phyloP scores from a whole-genome alignment of 2,797 vertebrate species.

The Falco berigora region DNA sequence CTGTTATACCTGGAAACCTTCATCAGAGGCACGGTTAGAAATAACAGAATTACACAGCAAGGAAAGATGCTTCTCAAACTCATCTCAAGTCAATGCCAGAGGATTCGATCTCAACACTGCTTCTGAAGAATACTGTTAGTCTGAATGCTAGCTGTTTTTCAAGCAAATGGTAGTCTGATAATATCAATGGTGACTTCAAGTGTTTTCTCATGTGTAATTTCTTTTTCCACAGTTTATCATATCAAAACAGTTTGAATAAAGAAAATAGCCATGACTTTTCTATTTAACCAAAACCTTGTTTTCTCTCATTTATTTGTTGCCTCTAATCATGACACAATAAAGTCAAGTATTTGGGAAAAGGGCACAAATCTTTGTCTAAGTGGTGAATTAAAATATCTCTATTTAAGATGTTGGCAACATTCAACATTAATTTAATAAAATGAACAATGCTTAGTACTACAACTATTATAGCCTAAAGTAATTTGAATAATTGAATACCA shows the following conservation, averaged over 20 bases:
- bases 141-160: neutral
- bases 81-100: neutral
- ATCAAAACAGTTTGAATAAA: conserved; percentile 31
- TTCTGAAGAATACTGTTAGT: neutral
- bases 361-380: neutral
- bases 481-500: conserved; percentile 7
- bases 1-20: neutral
- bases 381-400: neutral
- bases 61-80: neutral
- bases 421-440: neutral
- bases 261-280: conserved; percentile 42
- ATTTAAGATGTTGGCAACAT: neutral
- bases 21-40: neutral
- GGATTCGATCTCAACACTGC: neutral
- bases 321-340: conserved; percentile 41
- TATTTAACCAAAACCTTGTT: conserved; percentile 21
- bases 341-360: conserved; percentile 17
- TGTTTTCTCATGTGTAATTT: conserved; percentile 35
- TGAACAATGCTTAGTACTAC: neutral
- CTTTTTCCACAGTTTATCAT: conserved; percentile 23
- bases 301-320: conserved; percentile 34
- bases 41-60: neutral
- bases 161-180: conserved; percentile 8
- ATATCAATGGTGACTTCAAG: conserved; percentile 7
- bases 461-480: neutral